Evolutionary conservation across 1,140 invertebrate genomes (phyloP).

Genomic region (Drosophila punjabiensis): DNA sequence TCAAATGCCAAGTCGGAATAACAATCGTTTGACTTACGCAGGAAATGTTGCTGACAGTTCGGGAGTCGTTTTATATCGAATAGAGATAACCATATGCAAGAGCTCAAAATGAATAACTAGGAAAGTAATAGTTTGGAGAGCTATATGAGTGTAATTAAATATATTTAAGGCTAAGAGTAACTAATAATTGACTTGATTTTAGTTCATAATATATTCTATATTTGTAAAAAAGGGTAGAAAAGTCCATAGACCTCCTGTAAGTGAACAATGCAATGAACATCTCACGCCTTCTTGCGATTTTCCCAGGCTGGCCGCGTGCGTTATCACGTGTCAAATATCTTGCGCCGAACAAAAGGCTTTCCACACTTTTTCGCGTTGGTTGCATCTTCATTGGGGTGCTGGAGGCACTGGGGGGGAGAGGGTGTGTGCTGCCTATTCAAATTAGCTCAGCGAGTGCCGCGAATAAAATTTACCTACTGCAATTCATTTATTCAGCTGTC

Average conservation of each 20-base stretch:
- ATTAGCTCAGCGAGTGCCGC: constrained; percentile 67
- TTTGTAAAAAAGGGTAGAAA: constrained; percentile 21
- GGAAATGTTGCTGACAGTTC: constrained; percentile 56
- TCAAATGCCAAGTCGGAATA: constrained; percentile 64
- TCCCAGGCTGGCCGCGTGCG: constrained; percentile 44
- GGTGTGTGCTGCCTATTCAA: constrained; percentile 63
- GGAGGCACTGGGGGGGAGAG: neutral
- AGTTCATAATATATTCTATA: too few relatives aligned
- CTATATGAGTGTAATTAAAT: neutral
- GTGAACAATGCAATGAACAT: constrained; percentile 51
- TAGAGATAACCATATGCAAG: neutral
- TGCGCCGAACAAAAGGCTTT: constrained; percentile 58
- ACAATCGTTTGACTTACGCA: constrained; percentile 39
- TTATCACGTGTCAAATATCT: constrained; percentile 77
- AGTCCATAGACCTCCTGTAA: constrained; percentile 15
- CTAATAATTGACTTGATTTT: neutral
- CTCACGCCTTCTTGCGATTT: constrained; percentile 64
- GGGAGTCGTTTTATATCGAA: constrained; percentile 10
- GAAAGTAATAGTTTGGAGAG: neutral
- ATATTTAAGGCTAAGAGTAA: neutral
- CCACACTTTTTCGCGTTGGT: constrained; percentile 51
- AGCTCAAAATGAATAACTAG: neutral
- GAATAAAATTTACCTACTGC: constrained; percentile 63
- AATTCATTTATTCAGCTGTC: constrained; percentile 80
- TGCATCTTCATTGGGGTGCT: constrained; percentile 22